A percentile compares a stretch with the other conserved stretches of the same genome.
These are phyloP conservation scores for Ceratotherium simum DNA, from an alignment of 2,113 vertebrate genomes.

Conservation along the genomic window DNA sequence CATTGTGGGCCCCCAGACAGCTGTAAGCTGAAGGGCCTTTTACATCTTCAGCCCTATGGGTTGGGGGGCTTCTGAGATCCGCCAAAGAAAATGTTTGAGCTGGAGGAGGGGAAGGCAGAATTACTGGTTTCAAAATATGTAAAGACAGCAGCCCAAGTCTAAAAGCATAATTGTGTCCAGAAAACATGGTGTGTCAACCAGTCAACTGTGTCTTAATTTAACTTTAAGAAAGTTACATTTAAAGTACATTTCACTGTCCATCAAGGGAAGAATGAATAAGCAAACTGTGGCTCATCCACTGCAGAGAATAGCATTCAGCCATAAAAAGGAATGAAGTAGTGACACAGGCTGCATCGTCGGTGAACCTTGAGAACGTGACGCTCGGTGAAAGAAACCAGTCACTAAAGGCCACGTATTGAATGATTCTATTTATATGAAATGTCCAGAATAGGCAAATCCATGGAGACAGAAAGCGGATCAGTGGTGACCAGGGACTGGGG, in stretches of 20 bases:
- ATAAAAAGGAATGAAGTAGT: accelerated
- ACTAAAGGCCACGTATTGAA: accelerated
- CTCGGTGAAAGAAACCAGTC: neutral
- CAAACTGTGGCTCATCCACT: neutral
- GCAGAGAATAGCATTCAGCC: neutral
- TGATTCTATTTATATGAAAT: neutral
- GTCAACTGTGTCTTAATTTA: neutral
- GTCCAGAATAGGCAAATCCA: neutral
- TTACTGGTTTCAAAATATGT: neutral
- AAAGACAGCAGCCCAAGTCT: neutral
- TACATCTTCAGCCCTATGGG: too few relatives aligned
- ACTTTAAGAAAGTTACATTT: neutral
- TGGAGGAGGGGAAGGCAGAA: neutral
- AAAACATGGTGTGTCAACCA: neutral
- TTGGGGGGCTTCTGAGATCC: neutral
- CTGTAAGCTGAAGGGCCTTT: neutral
- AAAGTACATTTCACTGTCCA: neutral
- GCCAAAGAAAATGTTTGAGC: neutral
- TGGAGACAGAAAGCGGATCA: neutral
- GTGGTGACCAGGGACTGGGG: neutral
- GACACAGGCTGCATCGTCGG: accelerated
- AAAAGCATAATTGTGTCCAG: neutral
- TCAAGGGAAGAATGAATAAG: neutral
- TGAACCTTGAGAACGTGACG: neutral
- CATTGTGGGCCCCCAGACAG: neutral